Evolutionary conservation across 2,888 invertebrate genomes (phyloP).

Genomic region (Hydrotaea cyrtoneurina): DNA sequence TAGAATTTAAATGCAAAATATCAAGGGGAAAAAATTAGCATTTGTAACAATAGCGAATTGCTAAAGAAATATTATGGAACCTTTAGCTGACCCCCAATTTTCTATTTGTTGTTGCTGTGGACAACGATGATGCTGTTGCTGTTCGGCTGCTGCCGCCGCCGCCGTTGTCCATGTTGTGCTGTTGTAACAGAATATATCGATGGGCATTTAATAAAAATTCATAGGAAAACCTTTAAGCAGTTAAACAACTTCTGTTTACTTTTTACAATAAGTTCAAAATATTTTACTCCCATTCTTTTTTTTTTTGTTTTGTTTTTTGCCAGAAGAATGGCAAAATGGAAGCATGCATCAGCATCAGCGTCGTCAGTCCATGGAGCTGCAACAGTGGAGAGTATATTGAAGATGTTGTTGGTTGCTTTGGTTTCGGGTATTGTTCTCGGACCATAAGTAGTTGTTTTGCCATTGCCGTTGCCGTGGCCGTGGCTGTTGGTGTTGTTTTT

Average conservation of each 20-base stretch:
- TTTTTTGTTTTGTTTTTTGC: background rate
- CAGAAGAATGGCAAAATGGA: conserved; percentile 10
- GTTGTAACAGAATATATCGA: conserved; percentile 58
- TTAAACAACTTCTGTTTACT: conserved; percentile 66
- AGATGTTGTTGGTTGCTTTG: conserved; percentile 10
- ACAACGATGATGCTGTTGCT: conserved; percentile 65
- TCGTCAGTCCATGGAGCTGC: background rate
- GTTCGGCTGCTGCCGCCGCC: conserved; percentile 69
- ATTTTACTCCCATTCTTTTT: conserved; percentile 46
- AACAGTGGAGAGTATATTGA: conserved; percentile 21
- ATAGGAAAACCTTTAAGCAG: conserved; percentile 66
- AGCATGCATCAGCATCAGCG: background rate
- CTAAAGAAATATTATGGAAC: conserved; percentile 66
- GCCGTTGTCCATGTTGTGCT: conserved; percentile 58
- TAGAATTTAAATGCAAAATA: conserved; percentile 78
- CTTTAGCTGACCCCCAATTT: conserved; percentile 65
- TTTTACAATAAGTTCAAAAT: conserved; percentile 47
- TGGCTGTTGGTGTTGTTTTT: conserved; percentile 54
- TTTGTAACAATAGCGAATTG: conserved; percentile 75
- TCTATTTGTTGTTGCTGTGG: conserved; percentile 60
- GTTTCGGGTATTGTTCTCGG: conserved; percentile 41
- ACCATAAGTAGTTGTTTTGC: conserved; percentile 36
- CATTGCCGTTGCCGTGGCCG: conserved; percentile 3
- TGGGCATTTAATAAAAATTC: conserved; percentile 68
- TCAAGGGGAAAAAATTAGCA: conserved; percentile 77